These are phyloP conservation scores for Acanthopagrus latus DNA, from an alignment of 2,797 vertebrate species.

Conservation along the genomic window DNA sequence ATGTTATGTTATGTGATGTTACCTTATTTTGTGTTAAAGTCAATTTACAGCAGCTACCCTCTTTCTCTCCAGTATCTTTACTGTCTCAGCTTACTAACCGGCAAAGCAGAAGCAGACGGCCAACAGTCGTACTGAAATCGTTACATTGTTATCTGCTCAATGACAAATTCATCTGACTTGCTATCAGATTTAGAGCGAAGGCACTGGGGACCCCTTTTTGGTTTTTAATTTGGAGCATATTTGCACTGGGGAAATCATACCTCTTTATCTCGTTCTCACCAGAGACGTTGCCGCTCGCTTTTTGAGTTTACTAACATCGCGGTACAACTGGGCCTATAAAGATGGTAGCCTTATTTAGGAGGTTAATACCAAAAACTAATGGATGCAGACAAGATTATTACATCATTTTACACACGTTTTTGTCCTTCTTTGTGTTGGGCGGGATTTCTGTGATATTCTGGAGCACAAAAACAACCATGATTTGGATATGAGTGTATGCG, in stretches of 20 bases:
- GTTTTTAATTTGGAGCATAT: slow-evolving; percentile 86
- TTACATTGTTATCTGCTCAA: slow-evolving; percentile 75
- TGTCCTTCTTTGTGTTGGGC: background rate
- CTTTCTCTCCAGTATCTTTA: background rate
- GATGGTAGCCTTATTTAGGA: slow-evolving; percentile 29
- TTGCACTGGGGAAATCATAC: slow-evolving; percentile 84
- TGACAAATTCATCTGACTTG: slow-evolving; percentile 80
- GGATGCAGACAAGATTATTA: slow-evolving; percentile 16
- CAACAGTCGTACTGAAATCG: slow-evolving; percentile 53
- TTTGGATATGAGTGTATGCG: background rate
- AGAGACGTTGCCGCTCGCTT: slow-evolving; percentile 62
- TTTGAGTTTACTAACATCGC: slow-evolving; percentile 83
- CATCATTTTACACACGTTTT: slow-evolving; percentile 10
- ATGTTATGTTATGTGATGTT: too few species aligned
- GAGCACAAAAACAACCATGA: background rate
- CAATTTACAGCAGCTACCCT: background rate
- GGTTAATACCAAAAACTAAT: slow-evolving; percentile 8
- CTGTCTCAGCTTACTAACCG: slow-evolving; percentile 5
- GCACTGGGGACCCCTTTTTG: slow-evolving; percentile 79
- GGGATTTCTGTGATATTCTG: background rate
- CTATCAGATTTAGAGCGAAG: slow-evolving; percentile 76
- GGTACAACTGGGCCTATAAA: slow-evolving; percentile 64
- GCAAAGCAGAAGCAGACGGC: slow-evolving; percentile 42
- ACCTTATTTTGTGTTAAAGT: too few species aligned
- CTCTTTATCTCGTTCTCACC: slow-evolving; percentile 74